Evolutionary conservation across 2,888 invertebrate species (phyloP), one percentile per base, ranked within the genome.

Genomic region (Ormyrus pomaceus): DNA sequence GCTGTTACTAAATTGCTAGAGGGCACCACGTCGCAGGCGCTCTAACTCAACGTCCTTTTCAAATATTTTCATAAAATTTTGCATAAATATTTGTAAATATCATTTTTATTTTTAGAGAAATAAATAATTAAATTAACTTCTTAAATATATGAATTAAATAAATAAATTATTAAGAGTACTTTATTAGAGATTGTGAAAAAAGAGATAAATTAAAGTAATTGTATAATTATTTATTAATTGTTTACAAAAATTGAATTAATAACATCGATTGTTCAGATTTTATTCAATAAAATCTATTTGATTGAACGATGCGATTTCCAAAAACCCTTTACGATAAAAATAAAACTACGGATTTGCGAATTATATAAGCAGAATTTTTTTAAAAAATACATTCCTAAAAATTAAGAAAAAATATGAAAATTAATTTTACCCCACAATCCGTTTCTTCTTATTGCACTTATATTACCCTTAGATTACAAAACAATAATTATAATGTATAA

Each of bases 361-460:
- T 19, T 10, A 65, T 46, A 19, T 58, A 6, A 6, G 4, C 19
- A 65, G 58, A 64, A 62, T 64, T 45, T 79, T 79, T 51, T 56
- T 13, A 19, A n/a, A n/a, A 55, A 46, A 34, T 19, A 19, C 19
- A 19, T 1, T 19, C 19, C 19, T 19, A 19, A 19, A 58, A 59
- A 70, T 34, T 64, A 51, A 6, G 19, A 19, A 75, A 59, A 53
- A 53, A 55, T 9, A 8, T 13, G 2, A 53, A 71, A 58, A 65
- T 7, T 53, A 9, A 9, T n/a, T 68, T 66, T 55, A 68, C 11
- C 10, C 34, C 78, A 51, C 34, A 5, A 50, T 51, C 61, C 46
- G 4, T 34, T 71, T 69, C 13, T 78, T 79, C 50, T 65, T 74
- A 81, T 81, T 77, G 77, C 77, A 81, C 80, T 81, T 73, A 64